Evolutionary conservation across 2,888 invertebrate species (phyloP), one percentile per base, ranked within the genome.

Genomic region (Mayetiola destructor): DNA sequence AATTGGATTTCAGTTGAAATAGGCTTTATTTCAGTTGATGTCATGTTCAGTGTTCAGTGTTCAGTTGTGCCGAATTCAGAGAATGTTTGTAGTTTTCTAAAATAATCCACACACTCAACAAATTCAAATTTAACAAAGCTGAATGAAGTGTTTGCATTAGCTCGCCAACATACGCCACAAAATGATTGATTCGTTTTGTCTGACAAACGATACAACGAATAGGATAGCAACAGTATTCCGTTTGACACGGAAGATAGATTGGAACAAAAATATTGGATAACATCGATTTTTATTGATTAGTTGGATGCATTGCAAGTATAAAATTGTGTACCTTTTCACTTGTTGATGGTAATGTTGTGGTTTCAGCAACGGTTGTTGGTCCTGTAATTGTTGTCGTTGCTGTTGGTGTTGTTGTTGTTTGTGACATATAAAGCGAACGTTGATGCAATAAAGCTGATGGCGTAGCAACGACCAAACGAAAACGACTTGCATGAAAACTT

Each of bases 401-500:
- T 63, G 68, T 62, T 20, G 75, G 68, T 6, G 30, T 29, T 14
- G 53, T 53, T 30, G 62, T 67, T 40, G 70, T 58, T 70, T 69
- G 61, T 70, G 23, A 48, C 6, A 16, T 16, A 2, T 16, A 23
- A 48, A 48, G 23, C 48, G 27, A 48, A 9, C 48, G 27, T 37
- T 54, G 40, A 30, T 36, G 55, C 42, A 30, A 35, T 32, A 32
- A 30, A 2, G 36, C 36, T 36, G 42, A 39, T 20, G 56, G 42
- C 32, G 57, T 32, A 23, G 48, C 16, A 57, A 56, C 35, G 5
- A 55, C 59, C 21, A 80, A 76, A 60, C 87, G 79, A 61, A 84
- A 80, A 72, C 88, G 87, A 74, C 88, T 88, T 66, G 88, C 87
- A 73, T 89, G 89, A 69, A 89, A 89, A 55, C 89, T 89, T 21